Percentiles rank a stretch among this genome's conserved stretches.
These are phyloP conservation scores for Hassar affinis DNA, from an alignment of 2,113 vertebrate genomes.

Conservation along the genomic window DNA sequence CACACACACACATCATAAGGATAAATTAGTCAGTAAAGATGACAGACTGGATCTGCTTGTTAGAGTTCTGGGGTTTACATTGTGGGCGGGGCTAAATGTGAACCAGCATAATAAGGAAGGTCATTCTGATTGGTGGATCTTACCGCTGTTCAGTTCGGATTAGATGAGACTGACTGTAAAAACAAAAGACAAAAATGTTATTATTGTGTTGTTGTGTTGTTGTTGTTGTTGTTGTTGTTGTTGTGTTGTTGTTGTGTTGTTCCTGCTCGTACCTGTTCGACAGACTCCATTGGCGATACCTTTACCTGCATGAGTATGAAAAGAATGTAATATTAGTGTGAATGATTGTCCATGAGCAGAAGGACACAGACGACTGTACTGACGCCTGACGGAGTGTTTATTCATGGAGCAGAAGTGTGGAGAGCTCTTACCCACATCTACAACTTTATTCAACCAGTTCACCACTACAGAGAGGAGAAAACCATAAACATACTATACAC, in stretches of 20 bases:
- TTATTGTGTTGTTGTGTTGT: not conserved
- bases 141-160: not conserved
- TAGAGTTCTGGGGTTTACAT: not conserved
- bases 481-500: too few relatives aligned
- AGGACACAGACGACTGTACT: not conserved
- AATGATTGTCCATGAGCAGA: not conserved
- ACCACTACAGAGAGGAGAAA: constrained; percentile 38
- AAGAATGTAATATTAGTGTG: not conserved
- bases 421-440: constrained; percentile 50
- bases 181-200: not conserved
- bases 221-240: not conserved
- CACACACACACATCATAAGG: not conserved
- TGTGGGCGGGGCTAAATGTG: not conserved
- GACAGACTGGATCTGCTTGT: not conserved
- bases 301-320: constrained; percentile 38
- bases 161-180: constrained; percentile 24
- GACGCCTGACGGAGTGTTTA: not conserved
- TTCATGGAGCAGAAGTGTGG: not conserved
- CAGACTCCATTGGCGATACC: constrained; percentile 51
- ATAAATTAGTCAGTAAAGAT: not conserved
- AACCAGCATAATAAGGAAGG: too few relatives aligned
- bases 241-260: not conserved
- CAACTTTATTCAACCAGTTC: constrained; percentile 54
- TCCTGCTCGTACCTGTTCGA: constrained; percentile 37
- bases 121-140: not conserved